These are phyloP conservation scores for Cirrhinus mrigala DNA, from an alignment of 2,797 vertebrate genomes.

Conservation along the genomic window DNA sequence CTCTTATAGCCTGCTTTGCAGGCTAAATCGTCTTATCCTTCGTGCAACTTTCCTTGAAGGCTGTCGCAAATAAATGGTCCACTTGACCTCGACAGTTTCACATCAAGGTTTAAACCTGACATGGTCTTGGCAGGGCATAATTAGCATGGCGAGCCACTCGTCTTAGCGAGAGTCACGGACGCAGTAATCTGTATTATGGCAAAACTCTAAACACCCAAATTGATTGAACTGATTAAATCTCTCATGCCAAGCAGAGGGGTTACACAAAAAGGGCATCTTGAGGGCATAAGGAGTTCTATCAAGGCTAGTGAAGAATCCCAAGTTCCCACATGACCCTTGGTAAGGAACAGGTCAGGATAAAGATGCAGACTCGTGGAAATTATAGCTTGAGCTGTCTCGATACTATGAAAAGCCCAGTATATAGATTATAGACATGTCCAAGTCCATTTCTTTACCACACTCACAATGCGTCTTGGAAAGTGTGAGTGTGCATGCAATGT, in stretches of 20 bases:
- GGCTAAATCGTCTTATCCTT: background rate
- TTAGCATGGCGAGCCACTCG: background rate
- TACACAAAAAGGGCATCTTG: background rate
- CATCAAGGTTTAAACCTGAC: conserved; percentile 12
- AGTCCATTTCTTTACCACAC: conserved; percentile 7
- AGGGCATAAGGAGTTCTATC: conserved; percentile 61
- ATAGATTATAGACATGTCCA: conserved; percentile 9
- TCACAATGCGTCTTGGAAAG: conserved; percentile 9
- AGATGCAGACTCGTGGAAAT: conserved; percentile 37
- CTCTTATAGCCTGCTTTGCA: background rate
- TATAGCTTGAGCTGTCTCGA: conserved; percentile 32
- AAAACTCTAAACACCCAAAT: conserved; percentile 56
- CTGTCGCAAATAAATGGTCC: background rate
- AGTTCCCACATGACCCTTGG: conserved; percentile 35
- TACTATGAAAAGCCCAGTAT: conserved; percentile 44
- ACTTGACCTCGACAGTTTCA: conserved; percentile 12
- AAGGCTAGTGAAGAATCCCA: conserved; percentile 47
- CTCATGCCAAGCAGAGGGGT: background rate
- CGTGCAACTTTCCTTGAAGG: background rate
- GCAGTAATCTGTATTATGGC: conserved; percentile 54
- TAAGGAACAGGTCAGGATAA: conserved; percentile 23
- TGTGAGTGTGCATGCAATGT: conserved; percentile 61
- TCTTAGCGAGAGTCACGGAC: background rate
- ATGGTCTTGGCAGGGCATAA: background rate
- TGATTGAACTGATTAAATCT: conserved; percentile 68